These are phyloP conservation scores for Microcebus murinus DNA, from an alignment of 2,113 vertebrate species.

Conservation along the genomic window DNA sequence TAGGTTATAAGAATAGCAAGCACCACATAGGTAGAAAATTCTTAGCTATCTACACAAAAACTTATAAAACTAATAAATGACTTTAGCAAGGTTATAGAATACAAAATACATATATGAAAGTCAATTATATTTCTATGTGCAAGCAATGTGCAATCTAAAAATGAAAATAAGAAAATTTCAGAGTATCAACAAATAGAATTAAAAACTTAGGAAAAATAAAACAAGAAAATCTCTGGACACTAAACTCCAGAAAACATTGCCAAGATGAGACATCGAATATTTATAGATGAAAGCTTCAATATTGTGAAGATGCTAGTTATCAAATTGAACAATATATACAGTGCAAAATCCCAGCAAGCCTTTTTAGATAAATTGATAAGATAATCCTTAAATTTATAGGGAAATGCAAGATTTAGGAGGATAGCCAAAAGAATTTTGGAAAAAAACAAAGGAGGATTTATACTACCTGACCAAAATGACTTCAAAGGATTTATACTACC, in stretches of 20 bases:
- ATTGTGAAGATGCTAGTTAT: background rate
- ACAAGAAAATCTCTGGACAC: background rate
- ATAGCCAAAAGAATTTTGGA: background rate
- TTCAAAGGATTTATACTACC: too few relatives aligned
- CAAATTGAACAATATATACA: background rate
- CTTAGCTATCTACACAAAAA: background rate
- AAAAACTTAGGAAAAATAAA: slow-evolving; percentile 9
- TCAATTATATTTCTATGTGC: background rate
- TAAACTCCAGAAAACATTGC: background rate
- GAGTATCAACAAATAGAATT: background rate
- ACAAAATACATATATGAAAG: background rate
- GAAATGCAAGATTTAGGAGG: background rate
- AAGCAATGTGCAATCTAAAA: background rate
- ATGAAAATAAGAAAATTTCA: background rate
- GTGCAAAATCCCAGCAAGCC: background rate
- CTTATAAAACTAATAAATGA: background rate
- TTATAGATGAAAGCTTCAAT: background rate
- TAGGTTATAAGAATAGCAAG: background rate
- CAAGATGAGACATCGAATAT: background rate
- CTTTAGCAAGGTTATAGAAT: background rate
- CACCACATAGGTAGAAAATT: background rate
- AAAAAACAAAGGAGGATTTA: background rate
- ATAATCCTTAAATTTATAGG: background rate
- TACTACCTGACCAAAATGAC: too few relatives aligned
- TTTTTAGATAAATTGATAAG: background rate